Evolutionary conservation across 2,797 vertebrate genomes (phyloP).

Genomic region (Pseudotriccus pelzelni): DNA sequence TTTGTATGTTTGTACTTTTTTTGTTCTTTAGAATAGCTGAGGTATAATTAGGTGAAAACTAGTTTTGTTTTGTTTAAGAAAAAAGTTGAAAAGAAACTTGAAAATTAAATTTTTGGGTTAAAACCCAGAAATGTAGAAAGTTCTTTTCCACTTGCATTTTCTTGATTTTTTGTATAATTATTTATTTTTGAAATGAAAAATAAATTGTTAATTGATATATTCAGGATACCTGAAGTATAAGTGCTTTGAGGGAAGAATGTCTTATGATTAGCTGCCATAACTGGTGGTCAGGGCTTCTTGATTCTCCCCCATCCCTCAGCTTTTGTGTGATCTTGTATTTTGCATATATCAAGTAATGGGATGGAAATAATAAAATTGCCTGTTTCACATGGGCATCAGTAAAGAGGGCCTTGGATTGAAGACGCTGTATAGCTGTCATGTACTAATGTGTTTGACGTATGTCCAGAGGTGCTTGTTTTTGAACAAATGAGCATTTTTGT

Average conservation of each 20-base stretch:
- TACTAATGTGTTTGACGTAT: background rate
- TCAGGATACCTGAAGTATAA: background rate
- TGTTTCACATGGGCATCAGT: background rate
- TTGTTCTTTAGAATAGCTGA: background rate
- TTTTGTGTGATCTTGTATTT: background rate
- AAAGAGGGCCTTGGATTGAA: background rate
- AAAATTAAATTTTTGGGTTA: background rate
- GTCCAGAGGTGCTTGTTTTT: background rate
- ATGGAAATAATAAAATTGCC: background rate
- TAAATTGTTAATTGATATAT: accelerated
- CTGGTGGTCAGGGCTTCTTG: background rate
- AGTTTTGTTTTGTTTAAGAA: background rate
- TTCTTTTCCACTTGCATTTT: accelerated
- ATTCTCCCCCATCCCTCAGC: background rate
- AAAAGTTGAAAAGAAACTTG: background rate
- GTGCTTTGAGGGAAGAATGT: background rate
- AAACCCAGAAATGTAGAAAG: background rate
- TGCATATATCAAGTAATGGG: background rate
- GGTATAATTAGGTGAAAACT: background rate
- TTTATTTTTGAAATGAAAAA: background rate
- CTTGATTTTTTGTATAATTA: background rate
- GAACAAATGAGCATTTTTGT: background rate
- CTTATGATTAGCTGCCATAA: background rate
- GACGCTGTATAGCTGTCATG: accelerated
- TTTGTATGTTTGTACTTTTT: accelerated